phyloP scores from a whole-genome alignment of 2,888 invertebrate genomes.

The Eupeodes luniger region DNA sequence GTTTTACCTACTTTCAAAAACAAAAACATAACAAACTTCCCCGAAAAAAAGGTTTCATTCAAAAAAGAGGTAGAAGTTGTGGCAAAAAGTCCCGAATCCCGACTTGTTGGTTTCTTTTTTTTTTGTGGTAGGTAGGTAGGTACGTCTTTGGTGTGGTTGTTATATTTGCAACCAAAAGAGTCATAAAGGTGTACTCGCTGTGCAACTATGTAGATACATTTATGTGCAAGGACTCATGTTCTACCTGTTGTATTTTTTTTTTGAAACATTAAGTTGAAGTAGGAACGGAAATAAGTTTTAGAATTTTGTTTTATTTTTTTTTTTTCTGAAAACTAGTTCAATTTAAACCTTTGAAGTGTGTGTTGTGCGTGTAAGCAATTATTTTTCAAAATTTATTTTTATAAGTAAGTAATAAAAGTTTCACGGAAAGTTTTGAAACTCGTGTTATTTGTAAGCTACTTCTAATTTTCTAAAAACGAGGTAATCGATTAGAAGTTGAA shows the following conservation, averaged over 20 bases:
- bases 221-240: conserved; percentile 14
- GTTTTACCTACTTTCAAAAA: background rate
- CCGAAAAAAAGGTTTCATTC: background rate
- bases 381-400: background rate
- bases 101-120: background rate
- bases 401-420: background rate
- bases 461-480: background rate
- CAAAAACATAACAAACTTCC: background rate
- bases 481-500: background rate
- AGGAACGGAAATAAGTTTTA: background rate
- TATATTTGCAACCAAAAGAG: background rate
- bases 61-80: background rate
- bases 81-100: background rate
- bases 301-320: background rate
- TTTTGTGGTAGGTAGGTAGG: background rate
- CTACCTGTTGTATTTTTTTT: conserved; percentile 18
- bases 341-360: background rate
- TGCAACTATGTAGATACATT: too few relatives aligned
- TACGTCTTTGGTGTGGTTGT: conserved; percentile 9
- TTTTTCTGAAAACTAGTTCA: background rate
- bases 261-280: background rate
- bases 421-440: background rate
- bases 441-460: background rate
- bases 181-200: conserved; percentile 35
- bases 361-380: background rate